Evolutionary conservation across 1,140 invertebrate genomes (phyloP).

Genomic region (Drosophila littoralis): DNA sequence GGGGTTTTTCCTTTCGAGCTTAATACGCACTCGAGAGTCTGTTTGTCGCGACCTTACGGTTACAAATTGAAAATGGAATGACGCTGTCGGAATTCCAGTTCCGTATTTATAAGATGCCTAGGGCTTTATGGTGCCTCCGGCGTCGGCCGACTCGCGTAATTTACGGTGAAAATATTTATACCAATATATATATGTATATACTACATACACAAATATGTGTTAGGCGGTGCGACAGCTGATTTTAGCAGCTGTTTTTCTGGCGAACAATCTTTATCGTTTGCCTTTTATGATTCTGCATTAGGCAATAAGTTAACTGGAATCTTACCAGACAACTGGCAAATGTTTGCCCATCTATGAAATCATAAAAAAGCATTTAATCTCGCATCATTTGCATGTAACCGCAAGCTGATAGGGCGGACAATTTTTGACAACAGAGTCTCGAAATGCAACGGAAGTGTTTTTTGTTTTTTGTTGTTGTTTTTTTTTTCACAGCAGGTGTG

Average conservation of each 20-base stretch:
- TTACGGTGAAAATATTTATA: constrained; percentile 47
- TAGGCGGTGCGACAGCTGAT: constrained; percentile 5
- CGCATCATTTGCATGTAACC: constrained; percentile 19
- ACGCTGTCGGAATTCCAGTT: constrained; percentile 20
- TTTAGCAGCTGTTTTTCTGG: constrained; percentile 58
- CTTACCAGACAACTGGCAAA: constrained; percentile 60
- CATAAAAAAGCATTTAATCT: constrained; percentile 48
- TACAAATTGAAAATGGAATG: constrained; percentile 33
- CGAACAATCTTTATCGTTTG: constrained; percentile 40
- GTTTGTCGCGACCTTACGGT: constrained; percentile 10
- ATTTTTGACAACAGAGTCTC: constrained; percentile 2
- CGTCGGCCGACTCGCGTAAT: constrained; percentile 24
- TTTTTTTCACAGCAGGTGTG: constrained; percentile 18
- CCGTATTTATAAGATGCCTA: constrained; percentile 40
- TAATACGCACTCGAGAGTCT: neutral
- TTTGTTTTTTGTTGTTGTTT: constrained; percentile 10
- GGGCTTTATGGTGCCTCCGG: constrained; percentile 8
- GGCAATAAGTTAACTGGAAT: constrained; percentile 60
- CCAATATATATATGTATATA: constrained; percentile 38
- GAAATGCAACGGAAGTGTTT: constrained; percentile 38
- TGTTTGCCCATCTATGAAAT: constrained; percentile 63
- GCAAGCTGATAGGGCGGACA: constrained; percentile 20
- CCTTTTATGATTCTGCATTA: constrained; percentile 43
- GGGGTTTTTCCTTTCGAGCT: neutral
- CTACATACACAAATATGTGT: constrained; percentile 35